Conservation (phyloP, 2,888 invertebrate species). For the Sinopyrophorus schimmeli region DNA sequence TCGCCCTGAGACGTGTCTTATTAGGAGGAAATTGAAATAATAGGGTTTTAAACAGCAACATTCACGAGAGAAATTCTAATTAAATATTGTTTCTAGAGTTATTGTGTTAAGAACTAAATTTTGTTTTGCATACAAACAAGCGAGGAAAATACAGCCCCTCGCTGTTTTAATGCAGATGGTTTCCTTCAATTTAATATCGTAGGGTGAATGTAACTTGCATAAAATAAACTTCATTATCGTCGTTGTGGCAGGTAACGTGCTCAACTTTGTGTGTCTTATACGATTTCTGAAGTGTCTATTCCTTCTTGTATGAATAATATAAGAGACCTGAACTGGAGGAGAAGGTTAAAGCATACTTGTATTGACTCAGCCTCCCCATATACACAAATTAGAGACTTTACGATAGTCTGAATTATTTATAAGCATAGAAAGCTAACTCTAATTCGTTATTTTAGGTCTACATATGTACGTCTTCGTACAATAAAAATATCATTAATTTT, state of each 20-base stretch:
- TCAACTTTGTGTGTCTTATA: slow-evolving; percentile 15
- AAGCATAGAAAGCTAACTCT: not conserved
- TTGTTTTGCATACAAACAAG: no score
- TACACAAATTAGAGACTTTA: slow-evolving; percentile 14
- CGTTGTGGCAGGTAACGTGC: slow-evolving; percentile 12
- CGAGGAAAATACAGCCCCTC: no score
- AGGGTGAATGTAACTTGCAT: slow-evolving; percentile 27
- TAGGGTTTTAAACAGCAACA: no score
- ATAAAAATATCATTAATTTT: no score
- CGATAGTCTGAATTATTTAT: slow-evolving; percentile 14
- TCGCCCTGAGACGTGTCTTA: no score
- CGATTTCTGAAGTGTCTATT: slow-evolving; percentile 19
- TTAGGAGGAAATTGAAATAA: no score
- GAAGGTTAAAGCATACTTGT: slow-evolving; percentile 10
- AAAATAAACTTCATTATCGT: slow-evolving; percentile 29
- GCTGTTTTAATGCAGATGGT: slow-evolving; percentile 13
- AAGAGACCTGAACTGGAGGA: slow-evolving; percentile 15
- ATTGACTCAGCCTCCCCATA: not conserved
- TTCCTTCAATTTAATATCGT: slow-evolving; percentile 16
- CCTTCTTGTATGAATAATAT: slow-evolving; percentile 21
- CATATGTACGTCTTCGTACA: no score
- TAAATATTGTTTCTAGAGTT: no score
- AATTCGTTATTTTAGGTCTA: no score
- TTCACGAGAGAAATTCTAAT: no score
- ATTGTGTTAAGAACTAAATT: slow-evolving; percentile 1